Evolutionary conservation across 2,888 invertebrate species (phyloP), one percentile per base, ranked within the genome.

Genomic region (Lepidochitona cinerea): DNA sequence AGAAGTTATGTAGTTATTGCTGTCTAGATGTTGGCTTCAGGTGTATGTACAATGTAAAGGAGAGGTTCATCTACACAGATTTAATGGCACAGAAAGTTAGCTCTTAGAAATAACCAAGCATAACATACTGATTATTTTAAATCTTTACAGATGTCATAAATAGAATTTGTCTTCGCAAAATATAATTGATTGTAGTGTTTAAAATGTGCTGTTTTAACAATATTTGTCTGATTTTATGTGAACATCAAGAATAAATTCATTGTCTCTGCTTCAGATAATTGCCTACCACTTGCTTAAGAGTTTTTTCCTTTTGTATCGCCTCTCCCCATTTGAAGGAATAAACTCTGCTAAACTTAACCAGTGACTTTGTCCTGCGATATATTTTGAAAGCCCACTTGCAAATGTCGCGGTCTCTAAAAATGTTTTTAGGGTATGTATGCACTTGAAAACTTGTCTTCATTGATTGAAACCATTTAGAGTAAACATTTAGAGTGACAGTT

Each of bases 221-320:
- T 59, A 59, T 26, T 29, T 29, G 29, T 14, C 59, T 59, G 59
- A 2, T 29, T 29, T 59, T 29, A 4, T 59, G 59, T 59, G 29
- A 14, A 59, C 59, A 59, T 59, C 32, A 29, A 29, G 59, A 59
- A 29, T 29, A 14, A 59, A 29, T 59, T 32, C 59, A 59, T 59
- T 59, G 59, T 59, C 59, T 59, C 59, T 23, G 59, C 59, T 59
- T 59, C 59, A 59, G 23, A 59, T 29, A 23, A 59, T 14, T 59
- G 59, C 59, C 59, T 59, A 23, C 59, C 23, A 23, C 23, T 29
- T 75, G 81, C 78, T 79, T 80, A 74, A 78, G 76, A 77, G 74
- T n/a, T n/a, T n/a, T n/a, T n/a, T n/a, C 74, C 76, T 77, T 79
- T 83, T 83, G 80, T 82, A 83, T 79, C 81, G 79, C 83, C 83